phyloP scores from a whole-genome alignment of 2,797 vertebrate species.

The Trachurus trachurus region DNA sequence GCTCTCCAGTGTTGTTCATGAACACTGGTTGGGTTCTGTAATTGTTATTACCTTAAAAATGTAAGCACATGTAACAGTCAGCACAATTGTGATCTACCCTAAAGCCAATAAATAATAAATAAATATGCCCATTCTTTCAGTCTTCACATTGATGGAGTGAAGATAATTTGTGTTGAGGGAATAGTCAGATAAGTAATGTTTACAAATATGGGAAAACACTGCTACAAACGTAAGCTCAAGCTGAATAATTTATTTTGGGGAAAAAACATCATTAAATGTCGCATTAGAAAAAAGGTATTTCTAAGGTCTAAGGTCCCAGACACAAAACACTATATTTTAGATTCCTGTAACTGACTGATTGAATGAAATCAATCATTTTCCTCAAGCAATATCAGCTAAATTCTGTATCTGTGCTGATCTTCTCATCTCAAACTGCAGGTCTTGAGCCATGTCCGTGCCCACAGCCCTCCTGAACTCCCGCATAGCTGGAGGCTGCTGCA shows the following conservation, averaged over 20 bases:
- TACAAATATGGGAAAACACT: neutral
- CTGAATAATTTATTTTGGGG: neutral
- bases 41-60: neutral
- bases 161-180: neutral
- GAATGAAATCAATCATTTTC: neutral
- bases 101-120: neutral
- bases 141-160: neutral
- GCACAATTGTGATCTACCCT: neutral
- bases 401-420: neutral
- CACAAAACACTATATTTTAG: neutral
- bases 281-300: too few species aligned
- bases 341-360: constrained; percentile 1
- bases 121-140: too few species aligned
- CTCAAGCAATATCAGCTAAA: neutral
- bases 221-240: neutral
- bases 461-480: constrained; percentile 30
- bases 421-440: constrained; percentile 22
- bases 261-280: neutral
- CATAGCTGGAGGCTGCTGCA: constrained; percentile 34
- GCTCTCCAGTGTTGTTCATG: neutral
- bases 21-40: neutral
- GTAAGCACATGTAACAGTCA: neutral
- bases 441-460: constrained; percentile 57
- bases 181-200: neutral
- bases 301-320: neutral